Evolutionary conservation across 2,888 invertebrate species (phyloP).

Genomic region (Drosophila trichaetosa): DNA sequence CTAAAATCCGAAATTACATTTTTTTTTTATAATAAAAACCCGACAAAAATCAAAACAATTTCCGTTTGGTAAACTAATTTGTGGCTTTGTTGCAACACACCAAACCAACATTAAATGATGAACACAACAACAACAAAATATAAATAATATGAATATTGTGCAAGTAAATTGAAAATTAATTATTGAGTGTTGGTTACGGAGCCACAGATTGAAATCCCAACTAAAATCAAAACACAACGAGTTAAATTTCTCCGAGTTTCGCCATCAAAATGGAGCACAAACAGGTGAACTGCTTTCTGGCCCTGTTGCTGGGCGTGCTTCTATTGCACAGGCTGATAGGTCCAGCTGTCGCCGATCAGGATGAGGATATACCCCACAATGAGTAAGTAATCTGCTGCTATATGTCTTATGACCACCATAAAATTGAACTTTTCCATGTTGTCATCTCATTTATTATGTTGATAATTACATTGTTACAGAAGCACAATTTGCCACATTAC

Average conservation of each 20-base stretch:
- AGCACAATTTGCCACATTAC: constrained; percentile 34
- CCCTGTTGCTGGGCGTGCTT: constrained; percentile 80
- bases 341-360: constrained; percentile 87
- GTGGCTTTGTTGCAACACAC: constrained; percentile 18
- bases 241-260: constrained; percentile 13
- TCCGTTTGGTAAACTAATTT: constrained; percentile 43
- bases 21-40: constrained; percentile 10
- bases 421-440: constrained; percentile 25
- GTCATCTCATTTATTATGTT: constrained; percentile 40
- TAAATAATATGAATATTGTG: constrained; percentile 41
- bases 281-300: constrained; percentile 75
- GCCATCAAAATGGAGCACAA: constrained; percentile 76
- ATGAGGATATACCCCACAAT: constrained; percentile 95
- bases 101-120: constrained; percentile 19
- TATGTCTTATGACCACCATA: constrained; percentile 26
- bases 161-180: constrained; percentile 45
- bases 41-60: constrained; percentile 36
- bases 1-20: constrained; percentile 6
- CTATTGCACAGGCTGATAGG: constrained; percentile 79
- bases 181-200: constrained; percentile 46
- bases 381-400: constrained; percentile 90
- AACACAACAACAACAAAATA: constrained; percentile 8
- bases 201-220: constrained; percentile 49
- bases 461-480: constrained; percentile 58
- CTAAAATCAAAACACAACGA: constrained; percentile 25